Base-by-base conservation (phyloP, 2,113 vertebrate genomes). In the Oncorhynchus nerka region DNA sequence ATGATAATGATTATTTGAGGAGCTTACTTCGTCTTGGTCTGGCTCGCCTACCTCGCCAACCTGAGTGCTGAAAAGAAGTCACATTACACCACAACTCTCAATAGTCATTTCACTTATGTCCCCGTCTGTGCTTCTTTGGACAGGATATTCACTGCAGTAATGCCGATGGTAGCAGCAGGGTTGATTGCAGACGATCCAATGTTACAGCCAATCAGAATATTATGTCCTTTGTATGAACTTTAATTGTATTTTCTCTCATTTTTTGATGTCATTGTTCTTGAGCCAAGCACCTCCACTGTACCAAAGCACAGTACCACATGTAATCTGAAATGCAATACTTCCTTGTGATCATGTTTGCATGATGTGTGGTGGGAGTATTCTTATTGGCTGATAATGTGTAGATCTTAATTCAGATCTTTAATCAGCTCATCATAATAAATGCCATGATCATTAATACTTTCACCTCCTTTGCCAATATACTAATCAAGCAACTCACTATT, bases 81-180 rank as follows among this genome's bases (percentile, higher is more conserved):
- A 51, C 49, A 51, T 13, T 51, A 11, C 49, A 51, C 49, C 49
- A 13, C 11, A 51, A 15, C 49, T 51, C 49, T 51, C 4, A 51
- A 13, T 51, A 51, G 49, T 51, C 4, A 51, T 61, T 61, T n/a
- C 59, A 61, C 15, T 7, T 57, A 57, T 61, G 19, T 61, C 59
- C 9, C 20, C 20, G 5, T 61, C 59, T 95, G 88, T 94, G 69
- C 90, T 89, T 91, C 85, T 85, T 89, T 87, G 84, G 85, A 86
- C 90, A 98, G 97, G 95, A 95, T 98, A 90, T 98, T 98, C 94
- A 97, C 97, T 70, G 95, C 96, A 81, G 91, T 98, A 83, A 97
- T 98, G 96, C 97, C 96, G 70, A 97, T 98, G 96, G 96, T 98
- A 79, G 96, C 97, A 73, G 96, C 96, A 39, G 96, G 97, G 85